Percentiles rank a stretch among this genome's conserved stretches.
phyloP scores from a whole-genome alignment of 2,113 vertebrate species.

The Aegotheles bennettii region DNA sequence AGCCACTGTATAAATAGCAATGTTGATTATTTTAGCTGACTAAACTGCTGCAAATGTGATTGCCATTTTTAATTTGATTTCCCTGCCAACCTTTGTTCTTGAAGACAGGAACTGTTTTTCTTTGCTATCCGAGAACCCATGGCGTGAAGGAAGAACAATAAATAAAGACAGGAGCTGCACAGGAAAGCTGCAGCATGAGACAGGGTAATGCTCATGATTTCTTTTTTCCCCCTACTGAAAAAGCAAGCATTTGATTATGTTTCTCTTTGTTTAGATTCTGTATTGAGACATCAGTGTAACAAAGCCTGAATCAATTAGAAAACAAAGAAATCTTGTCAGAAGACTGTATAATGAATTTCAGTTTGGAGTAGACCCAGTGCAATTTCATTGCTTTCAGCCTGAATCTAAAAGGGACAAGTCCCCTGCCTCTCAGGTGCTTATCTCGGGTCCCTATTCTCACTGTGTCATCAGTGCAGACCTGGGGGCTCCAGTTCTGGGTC shows the following conservation, averaged over 20 bases:
- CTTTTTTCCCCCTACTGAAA: background rate
- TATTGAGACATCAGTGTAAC: background rate
- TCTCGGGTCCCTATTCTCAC: rapidly evolving
- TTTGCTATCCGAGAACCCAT: background rate
- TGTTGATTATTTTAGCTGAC: background rate
- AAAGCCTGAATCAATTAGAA: slow-evolving; percentile 34
- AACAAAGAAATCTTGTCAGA: slow-evolving; percentile 9
- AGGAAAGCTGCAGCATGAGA: background rate
- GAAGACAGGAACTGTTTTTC: background rate
- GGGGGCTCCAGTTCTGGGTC: background rate
- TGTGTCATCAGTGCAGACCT: background rate
- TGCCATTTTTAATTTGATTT: background rate
- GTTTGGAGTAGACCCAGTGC: background rate
- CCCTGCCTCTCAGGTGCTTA: background rate
- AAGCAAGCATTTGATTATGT: background rate
- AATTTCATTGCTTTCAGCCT: background rate
- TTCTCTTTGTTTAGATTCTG: background rate
- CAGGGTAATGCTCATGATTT: background rate
- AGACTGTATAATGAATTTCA: background rate
- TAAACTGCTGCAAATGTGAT: background rate
- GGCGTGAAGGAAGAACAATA: background rate
- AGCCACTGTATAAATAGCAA: background rate
- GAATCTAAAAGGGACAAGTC: background rate
- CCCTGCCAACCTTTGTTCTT: background rate
- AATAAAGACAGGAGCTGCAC: background rate